Conservation (phyloP, 1,140 invertebrate species). For the Capitella teleta region DNA sequence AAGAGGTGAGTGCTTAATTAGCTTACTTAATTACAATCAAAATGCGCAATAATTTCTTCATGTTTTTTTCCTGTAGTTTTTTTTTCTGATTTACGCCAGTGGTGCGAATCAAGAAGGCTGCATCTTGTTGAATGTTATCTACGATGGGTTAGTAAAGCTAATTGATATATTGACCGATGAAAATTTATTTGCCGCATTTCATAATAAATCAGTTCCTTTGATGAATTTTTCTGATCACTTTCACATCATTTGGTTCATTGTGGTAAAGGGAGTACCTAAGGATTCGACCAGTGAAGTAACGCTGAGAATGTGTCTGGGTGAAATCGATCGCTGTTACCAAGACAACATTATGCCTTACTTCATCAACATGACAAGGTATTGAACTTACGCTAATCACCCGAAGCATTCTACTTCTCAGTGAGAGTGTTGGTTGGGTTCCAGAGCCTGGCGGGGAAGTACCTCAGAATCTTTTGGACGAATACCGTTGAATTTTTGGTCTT, state of each 20-base stretch:
- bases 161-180: too few species aligned
- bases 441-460: slow-evolving; percentile 33
- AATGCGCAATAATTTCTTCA: too few species aligned
- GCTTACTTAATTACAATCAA: too few species aligned
- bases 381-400: background rate
- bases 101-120: slow-evolving; percentile 32
- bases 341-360: slow-evolving; percentile 9
- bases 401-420: slow-evolving; percentile 16
- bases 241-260: too few species aligned
- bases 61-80: too few species aligned
- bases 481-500: slow-evolving; percentile 29
- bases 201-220: too few species aligned
- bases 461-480: slow-evolving; percentile 29
- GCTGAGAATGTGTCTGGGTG: slow-evolving; percentile 4
- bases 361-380: slow-evolving; percentile 7
- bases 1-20: too few species aligned
- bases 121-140: slow-evolving; percentile 25
- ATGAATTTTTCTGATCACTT: too few species aligned
- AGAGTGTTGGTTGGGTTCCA: slow-evolving; percentile 37
- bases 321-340: slow-evolving; percentile 4
- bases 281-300: background rate
- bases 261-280: slow-evolving; percentile 6
- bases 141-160: too few species aligned
- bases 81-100: slow-evolving; percentile 26
- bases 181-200: too few species aligned